Conservation (phyloP, 2,797 vertebrate genomes). For the Somateria mollissima region DNA sequence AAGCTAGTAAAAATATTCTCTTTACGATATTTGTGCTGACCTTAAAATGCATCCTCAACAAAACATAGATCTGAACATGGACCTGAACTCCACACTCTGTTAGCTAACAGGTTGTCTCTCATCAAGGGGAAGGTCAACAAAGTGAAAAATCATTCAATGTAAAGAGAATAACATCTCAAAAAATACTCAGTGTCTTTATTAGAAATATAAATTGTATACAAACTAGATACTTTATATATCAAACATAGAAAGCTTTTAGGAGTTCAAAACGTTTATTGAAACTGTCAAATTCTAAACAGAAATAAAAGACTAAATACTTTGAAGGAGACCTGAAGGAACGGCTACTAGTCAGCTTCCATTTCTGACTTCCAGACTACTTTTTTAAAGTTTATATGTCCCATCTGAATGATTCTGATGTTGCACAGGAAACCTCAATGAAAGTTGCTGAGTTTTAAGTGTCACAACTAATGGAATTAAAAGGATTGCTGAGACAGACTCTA, state of each 20-base stretch:
- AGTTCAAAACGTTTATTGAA: neutral
- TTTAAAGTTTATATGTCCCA: neutral
- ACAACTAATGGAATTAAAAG: neutral
- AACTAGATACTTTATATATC: neutral
- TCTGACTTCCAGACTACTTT: neutral
- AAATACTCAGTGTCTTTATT: neutral
- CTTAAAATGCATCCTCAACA: neutral
- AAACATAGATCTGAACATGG: neutral
- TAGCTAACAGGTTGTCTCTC: neutral
- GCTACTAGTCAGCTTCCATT: neutral
- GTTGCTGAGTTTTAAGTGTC: neutral
- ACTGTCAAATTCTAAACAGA: neutral
- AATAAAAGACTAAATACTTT: neutral
- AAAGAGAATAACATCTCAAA: neutral
- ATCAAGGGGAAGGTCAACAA: fast-evolving
- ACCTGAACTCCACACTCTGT: too few species aligned
- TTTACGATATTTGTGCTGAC: neutral
- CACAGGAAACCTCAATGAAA: neutral
- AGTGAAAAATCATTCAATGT: neutral
- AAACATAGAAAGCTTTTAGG: neutral
- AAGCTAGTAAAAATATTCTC: neutral
- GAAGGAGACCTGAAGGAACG: neutral
- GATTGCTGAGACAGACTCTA: neutral
- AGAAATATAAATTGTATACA: neutral
- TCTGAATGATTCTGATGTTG: neutral